Evolutionary conservation across 1,140 invertebrate species (phyloP).

Genomic region (Hycleus phaleratus): DNA sequence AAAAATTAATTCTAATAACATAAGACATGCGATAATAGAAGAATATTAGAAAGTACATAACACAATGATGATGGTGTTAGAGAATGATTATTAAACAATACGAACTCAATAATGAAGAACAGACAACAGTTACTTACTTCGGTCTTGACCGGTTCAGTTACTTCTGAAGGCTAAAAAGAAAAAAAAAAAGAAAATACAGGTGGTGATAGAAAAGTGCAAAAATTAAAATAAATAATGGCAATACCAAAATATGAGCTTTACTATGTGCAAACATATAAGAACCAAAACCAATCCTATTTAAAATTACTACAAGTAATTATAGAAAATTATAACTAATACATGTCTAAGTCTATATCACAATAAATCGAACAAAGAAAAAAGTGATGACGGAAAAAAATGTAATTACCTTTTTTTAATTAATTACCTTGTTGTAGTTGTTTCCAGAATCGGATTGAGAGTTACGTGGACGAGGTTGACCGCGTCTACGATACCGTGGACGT

Average conservation of each 20-base stretch:
- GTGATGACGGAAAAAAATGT: neutral
- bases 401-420: neutral
- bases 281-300: neutral
- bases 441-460: constrained; percentile 37
- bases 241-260: neutral
- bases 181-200: constrained; percentile 10
- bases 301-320: too few species aligned
- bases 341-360: neutral
- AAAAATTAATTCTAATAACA: neutral
- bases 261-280: neutral
- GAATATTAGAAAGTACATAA: neutral
- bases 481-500: constrained; percentile 35
- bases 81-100: neutral
- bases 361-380: neutral
- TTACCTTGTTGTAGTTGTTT: constrained; percentile 27
- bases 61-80: neutral
- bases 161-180: constrained; percentile 31
- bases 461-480: constrained; percentile 32
- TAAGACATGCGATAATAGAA: neutral
- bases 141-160: constrained; percentile 31
- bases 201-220: constrained; percentile 5
- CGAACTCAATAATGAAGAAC: neutral
- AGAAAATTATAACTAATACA: neutral
- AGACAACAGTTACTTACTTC: constrained; percentile 28
- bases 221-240: constrained; percentile 3